phyloP scores from a whole-genome alignment of 1,140 invertebrate species.

The Drosophila ficusphila region DNA sequence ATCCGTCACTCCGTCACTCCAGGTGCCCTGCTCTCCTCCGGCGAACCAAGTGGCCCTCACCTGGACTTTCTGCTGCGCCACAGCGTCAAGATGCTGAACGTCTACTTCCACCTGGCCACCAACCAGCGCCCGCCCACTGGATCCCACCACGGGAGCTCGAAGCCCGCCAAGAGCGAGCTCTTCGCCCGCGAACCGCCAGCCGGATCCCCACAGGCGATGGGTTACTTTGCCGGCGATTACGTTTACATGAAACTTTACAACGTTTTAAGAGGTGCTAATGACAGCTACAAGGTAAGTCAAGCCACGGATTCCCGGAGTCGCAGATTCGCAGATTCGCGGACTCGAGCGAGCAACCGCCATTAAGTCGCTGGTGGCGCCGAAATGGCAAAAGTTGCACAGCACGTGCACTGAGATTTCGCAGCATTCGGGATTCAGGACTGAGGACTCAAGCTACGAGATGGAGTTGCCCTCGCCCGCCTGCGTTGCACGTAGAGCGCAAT shows the following conservation, averaged over 20 bases:
- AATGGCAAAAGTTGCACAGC: constrained; percentile 75
- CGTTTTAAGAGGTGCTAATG: constrained; percentile 89
- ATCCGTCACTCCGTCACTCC: too few relatives aligned
- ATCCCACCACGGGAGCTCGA: constrained; percentile 70
- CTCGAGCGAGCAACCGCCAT: constrained; percentile 50
- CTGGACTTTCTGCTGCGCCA: constrained; percentile 86
- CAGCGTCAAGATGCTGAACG: constrained; percentile 88
- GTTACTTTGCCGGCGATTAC: constrained; percentile 87
- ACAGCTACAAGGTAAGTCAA: constrained; percentile 89
- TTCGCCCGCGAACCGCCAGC: constrained; percentile 41
- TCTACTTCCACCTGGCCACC: constrained; percentile 90
- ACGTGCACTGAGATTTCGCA: constrained; percentile 73
- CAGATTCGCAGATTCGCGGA: too few relatives aligned
- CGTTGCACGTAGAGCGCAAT: constrained; percentile 71
- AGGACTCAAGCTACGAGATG: neutral
- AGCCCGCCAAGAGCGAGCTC: constrained; percentile 85
- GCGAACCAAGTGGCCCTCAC: constrained; percentile 35
- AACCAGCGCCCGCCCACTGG: constrained; percentile 84
- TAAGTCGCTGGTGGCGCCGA: constrained; percentile 61
- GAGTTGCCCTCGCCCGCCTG: neutral
- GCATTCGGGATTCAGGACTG: constrained; percentile 22
- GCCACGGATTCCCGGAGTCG: constrained; percentile 34
- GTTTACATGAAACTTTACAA: constrained; percentile 92
- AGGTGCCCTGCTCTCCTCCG: constrained; percentile 58
- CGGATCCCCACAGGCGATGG: constrained; percentile 83